Conservation (phyloP, 2,888 invertebrate species). For the Pseudococcus longispinus region DNA sequence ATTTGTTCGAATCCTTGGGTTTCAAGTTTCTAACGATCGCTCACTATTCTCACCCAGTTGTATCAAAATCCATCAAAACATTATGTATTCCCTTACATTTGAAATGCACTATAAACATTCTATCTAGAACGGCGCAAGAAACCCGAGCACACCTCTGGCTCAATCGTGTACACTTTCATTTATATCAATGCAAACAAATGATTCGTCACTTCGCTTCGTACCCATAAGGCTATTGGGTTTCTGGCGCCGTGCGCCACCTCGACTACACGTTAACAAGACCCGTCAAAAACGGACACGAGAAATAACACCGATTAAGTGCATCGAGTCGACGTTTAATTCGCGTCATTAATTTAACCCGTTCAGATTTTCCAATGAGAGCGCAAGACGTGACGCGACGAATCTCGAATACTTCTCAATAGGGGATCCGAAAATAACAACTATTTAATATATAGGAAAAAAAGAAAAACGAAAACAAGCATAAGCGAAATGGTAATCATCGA, state of each 20-base stretch:
- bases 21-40: too few relatives aligned
- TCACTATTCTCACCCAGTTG: too few relatives aligned
- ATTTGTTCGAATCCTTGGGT: too few relatives aligned
- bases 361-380: neutral
- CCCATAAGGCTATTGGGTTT: constrained; percentile 22
- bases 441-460: neutral
- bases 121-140: neutral
- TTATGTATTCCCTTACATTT: too few relatives aligned
- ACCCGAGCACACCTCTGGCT: neutral
- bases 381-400: constrained; percentile 10
- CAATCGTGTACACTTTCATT: neutral
- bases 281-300: constrained; percentile 3
- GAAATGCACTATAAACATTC: neutral
- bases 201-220: neutral
- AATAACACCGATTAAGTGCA: constrained; percentile 21
- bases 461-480: neutral
- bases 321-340: neutral
- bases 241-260: neutral
- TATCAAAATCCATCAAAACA: neutral
- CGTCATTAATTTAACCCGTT: neutral
- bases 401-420: constrained; percentile 25
- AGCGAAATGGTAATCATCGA: constrained; percentile 33
- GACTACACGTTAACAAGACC: neutral
- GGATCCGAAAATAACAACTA: constrained; percentile 36
- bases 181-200: neutral